Conservation (phyloP, 2,113 vertebrate genomes). For the Ptilorrhoa leucosticta region DNA sequence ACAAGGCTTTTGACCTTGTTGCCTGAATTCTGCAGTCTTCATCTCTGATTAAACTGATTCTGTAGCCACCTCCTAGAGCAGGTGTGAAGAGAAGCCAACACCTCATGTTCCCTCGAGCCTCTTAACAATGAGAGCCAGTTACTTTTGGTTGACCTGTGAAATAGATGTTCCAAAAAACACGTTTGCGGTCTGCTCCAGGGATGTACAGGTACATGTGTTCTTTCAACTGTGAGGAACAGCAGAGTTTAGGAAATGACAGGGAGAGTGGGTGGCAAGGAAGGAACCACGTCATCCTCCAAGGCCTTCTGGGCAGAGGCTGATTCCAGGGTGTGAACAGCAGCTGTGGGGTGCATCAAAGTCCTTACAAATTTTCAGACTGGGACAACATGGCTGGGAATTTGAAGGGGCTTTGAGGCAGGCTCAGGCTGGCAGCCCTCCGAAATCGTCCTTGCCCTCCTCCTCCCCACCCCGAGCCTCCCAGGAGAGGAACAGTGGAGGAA, state of each 20-base stretch:
- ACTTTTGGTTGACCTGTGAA: background rate
- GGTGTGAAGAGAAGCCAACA: background rate
- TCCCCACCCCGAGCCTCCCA: background rate
- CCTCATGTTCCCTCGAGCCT: background rate
- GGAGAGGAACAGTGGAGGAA: background rate
- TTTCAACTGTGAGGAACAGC: background rate
- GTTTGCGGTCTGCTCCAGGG: background rate
- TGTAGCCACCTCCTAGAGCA: background rate
- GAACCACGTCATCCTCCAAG: background rate
- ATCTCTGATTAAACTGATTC: background rate
- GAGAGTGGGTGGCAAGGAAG: background rate
- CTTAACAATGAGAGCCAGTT: background rate
- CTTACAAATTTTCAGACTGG: background rate
- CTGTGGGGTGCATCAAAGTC: background rate
- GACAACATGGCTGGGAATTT: background rate
- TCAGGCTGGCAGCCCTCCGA: background rate
- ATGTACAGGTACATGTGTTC: background rate
- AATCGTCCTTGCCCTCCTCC: background rate
- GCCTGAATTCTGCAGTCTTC: background rate
- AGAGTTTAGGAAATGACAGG: conserved; percentile 24
- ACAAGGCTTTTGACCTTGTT: background rate
- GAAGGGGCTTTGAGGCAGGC: background rate
- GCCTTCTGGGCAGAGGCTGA: background rate
- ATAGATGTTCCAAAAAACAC: background rate
- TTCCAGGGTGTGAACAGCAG: conserved; percentile 12